Evolutionary conservation across 1,140 invertebrate species (phyloP).

Genomic region (Aphis craccivora): DNA sequence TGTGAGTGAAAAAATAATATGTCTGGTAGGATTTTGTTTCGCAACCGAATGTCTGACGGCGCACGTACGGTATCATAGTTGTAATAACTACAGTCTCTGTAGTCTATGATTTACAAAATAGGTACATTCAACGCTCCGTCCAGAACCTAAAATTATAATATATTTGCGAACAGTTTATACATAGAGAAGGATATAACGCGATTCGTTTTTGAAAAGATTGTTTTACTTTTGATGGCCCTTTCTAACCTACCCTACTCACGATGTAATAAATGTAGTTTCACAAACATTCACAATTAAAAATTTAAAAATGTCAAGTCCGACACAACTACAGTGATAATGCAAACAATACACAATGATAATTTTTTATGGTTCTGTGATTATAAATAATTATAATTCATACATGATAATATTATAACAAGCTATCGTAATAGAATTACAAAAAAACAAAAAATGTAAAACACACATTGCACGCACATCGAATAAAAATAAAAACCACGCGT

Average conservation of each 20-base stretch:
- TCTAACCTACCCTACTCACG: no score
- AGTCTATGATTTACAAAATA: background rate
- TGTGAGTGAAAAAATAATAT: background rate
- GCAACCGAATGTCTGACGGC: no score
- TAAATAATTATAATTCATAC: no score
- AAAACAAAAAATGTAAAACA: background rate
- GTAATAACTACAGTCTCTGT: background rate
- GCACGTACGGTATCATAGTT: background rate
- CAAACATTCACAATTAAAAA: background rate
- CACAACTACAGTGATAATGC: background rate
- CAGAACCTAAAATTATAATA: background rate
- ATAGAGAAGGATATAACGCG: background rate
- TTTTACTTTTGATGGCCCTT: background rate
- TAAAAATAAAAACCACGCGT: background rate
- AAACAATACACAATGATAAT: background rate
- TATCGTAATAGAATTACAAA: no score
- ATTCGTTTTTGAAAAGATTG: background rate
- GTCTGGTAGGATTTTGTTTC: no score
- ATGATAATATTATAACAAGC: background rate
- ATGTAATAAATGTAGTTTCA: background rate
- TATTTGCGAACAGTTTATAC: background rate
- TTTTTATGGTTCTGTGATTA: background rate
- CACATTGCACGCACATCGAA: background rate
- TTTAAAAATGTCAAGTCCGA: background rate
- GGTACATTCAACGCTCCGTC: background rate